phyloP scores from a whole-genome alignment of 2,113 vertebrate genomes.

The Sinocyclocheilus rhinocerous region DNA sequence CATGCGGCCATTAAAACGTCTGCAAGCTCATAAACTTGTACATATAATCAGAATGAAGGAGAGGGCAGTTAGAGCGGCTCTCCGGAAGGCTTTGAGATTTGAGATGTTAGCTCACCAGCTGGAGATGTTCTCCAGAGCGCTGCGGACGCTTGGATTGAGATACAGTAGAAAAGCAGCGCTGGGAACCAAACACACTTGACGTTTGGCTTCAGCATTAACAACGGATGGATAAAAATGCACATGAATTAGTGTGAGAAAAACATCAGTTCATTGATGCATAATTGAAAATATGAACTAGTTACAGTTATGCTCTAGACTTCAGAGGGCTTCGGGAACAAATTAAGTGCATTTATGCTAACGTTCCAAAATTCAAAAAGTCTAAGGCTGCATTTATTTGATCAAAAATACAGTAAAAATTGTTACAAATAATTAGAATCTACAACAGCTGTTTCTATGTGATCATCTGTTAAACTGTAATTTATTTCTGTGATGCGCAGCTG shows the following conservation, averaged over 20 bases:
- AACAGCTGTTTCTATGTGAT: too few relatives aligned
- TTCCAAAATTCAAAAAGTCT: too few relatives aligned
- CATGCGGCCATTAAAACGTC: conserved; percentile 14
- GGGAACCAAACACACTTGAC: conserved; percentile 22
- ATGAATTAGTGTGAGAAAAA: not conserved
- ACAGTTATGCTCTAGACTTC: not conserved
- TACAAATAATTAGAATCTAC: too few relatives aligned
- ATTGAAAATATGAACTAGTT: not conserved
- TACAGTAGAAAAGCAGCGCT: conserved; percentile 47
- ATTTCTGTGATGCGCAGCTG: too few relatives aligned
- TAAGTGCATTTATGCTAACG: not conserved
- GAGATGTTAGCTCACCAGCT: conserved; percentile 63
- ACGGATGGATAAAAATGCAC: conserved; percentile 45
- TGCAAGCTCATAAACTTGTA: conserved; percentile 19
- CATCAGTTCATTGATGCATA: not conserved
- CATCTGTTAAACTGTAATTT: too few relatives aligned
- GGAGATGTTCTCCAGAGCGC: conserved; percentile 69
- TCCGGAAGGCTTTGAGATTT: conserved; percentile 53
- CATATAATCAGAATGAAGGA: conserved; percentile 44
- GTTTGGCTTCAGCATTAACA: conserved; percentile 42
- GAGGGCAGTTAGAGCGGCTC: conserved; percentile 11
- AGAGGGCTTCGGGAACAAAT: too few relatives aligned
- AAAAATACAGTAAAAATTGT: too few relatives aligned
- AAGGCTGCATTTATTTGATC: too few relatives aligned
- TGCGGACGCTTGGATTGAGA: conserved; percentile 28